phyloP scores from a whole-genome alignment of 2,113 vertebrate genomes.

The Bubo bubo region DNA sequence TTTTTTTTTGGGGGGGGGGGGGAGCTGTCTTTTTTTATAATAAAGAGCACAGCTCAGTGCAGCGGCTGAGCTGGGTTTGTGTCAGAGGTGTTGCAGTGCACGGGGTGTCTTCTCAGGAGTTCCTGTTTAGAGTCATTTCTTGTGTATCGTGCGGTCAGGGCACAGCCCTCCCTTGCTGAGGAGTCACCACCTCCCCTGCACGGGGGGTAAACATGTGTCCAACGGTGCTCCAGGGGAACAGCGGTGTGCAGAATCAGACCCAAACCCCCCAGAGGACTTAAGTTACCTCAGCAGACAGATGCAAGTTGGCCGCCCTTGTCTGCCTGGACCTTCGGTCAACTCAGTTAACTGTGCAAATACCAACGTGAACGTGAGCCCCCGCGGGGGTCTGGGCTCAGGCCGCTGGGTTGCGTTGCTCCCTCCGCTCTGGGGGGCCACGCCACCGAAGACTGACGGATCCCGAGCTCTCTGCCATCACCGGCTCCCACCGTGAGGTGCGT shows the following conservation, averaged over 20 bases:
- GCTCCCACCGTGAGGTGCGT: fast-evolving
- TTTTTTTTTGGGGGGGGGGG: too few relatives aligned
- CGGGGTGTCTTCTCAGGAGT: not conserved
- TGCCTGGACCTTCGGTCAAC: fast-evolving
- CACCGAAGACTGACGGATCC: not conserved
- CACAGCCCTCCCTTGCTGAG: not conserved
- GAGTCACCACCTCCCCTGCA: not conserved
- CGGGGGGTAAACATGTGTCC: fast-evolving
- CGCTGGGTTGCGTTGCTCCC: fast-evolving
- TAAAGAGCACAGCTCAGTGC: not conserved
- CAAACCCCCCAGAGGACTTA: not conserved
- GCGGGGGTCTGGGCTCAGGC: fast-evolving
- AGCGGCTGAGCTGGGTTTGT: not conserved
- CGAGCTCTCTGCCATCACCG: fast-evolving
- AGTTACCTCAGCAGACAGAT: not conserved
- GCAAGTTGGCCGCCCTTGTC: not conserved
- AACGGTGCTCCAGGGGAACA: not conserved
- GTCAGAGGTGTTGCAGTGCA: fast-evolving
- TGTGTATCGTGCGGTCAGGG: fast-evolving
- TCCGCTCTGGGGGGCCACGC: not conserved
- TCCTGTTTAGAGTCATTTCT: not conserved
- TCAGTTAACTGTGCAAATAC: too few relatives aligned
- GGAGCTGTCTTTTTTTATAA: too few relatives aligned
- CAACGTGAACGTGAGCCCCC: not conserved
- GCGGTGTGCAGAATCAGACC: not conserved